These are phyloP conservation scores for Zophobas morio DNA, from an alignment of 1,140 invertebrate genomes.

Conservation along the genomic window DNA sequence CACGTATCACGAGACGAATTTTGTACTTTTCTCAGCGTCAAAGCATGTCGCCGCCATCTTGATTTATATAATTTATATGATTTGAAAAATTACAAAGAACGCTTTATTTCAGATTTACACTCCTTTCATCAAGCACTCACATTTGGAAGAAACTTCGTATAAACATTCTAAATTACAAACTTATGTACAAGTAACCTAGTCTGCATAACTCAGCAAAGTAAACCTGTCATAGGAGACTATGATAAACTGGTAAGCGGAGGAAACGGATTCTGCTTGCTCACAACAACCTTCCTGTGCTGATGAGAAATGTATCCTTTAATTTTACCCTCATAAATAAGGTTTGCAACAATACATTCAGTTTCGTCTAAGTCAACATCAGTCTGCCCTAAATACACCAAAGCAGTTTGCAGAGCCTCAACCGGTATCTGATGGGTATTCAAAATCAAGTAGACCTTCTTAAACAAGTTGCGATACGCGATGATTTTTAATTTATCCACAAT, in stretches of 20 bases:
- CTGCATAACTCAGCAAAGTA: too few species aligned
- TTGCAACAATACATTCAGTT: constrained; percentile 96
- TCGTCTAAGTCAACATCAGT: constrained; percentile 93
- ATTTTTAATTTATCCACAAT: constrained; percentile 97
- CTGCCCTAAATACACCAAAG: constrained; percentile 85
- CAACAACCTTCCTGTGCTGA: constrained; percentile 96
- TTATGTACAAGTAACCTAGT: neutral
- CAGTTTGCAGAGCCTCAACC: constrained; percentile 84
- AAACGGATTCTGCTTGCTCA: constrained; percentile 98
- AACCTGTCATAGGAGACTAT: constrained; percentile 42
- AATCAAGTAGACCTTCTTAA: constrained; percentile 94
- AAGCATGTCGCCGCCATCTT: too few species aligned
- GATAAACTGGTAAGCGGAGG: constrained; percentile 78
- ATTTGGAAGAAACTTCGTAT: neutral
- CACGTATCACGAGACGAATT: too few species aligned
- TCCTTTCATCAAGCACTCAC: neutral
- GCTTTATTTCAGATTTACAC: constrained; percentile 8
- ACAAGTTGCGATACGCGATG: constrained; percentile 95
- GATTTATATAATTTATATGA: too few species aligned
- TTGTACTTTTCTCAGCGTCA: too few species aligned
- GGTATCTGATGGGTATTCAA: constrained; percentile 93
- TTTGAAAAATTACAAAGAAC: neutral
- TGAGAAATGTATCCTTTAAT: constrained; percentile 98
- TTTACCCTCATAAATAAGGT: constrained; percentile 95
- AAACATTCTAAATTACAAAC: neutral